Conservation (phyloP, 2,888 invertebrate species). For the Bruchidius siliquastri region DNA sequence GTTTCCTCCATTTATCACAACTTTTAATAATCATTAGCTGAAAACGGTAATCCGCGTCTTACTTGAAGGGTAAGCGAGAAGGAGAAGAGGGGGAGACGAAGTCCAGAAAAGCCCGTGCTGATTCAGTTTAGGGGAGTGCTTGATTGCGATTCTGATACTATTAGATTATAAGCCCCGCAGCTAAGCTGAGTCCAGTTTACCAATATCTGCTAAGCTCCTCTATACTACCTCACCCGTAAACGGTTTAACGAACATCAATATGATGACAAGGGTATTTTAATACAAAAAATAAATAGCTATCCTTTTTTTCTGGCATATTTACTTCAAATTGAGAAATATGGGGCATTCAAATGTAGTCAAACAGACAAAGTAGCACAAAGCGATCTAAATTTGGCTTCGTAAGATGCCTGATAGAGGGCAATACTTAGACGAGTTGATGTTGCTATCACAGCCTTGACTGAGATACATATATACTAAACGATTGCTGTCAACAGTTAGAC, state of each 20-base stretch:
- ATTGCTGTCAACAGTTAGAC: no score
- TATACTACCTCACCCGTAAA: background rate
- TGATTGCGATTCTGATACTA: constrained; percentile 39
- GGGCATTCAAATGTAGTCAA: no score
- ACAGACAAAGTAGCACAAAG: no score
- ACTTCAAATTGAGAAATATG: no score
- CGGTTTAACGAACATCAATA: background rate
- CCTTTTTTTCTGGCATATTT: no score
- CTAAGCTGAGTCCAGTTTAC: constrained; percentile 16
- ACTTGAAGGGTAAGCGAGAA: background rate
- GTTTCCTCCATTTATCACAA: background rate
- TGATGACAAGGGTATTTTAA: background rate
- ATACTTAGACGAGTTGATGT: no score
- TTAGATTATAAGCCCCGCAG: constrained; percentile 36
- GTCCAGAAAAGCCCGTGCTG: background rate
- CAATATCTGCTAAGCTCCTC: constrained; percentile 15
- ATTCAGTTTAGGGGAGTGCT: constrained; percentile 23
- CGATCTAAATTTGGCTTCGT: no score
- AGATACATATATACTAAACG: no score
- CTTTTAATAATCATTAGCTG: background rate
- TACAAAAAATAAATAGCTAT: background rate
- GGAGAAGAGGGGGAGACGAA: background rate
- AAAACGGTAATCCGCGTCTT: background rate
- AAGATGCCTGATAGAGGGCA: no score
- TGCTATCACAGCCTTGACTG: no score